These are phyloP conservation scores for Cryptoblepharus egeriae DNA, from an alignment of 2,797 vertebrate genomes.

Conservation along the genomic window DNA sequence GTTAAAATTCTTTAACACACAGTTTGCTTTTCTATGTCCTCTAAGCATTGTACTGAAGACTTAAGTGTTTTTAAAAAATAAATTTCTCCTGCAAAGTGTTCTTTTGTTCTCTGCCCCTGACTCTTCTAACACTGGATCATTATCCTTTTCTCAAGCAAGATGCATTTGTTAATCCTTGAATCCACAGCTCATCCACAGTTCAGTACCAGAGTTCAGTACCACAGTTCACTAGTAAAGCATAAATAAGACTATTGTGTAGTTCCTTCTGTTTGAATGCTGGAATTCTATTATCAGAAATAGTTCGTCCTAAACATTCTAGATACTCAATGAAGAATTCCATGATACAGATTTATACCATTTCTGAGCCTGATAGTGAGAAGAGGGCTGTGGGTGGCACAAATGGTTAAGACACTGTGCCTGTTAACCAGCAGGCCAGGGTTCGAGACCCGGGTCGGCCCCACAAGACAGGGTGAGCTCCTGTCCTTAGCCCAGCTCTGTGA, in stretches of 20 bases:
- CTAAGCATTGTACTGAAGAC: neutral
- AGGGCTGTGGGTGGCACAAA: too few relatives aligned
- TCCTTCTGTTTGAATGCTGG: constrained; percentile 35
- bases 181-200: constrained; percentile 34
- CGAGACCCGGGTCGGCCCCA: too few relatives aligned
- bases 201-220: constrained; percentile 28
- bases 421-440: too few relatives aligned
- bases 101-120: neutral
- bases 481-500: too few relatives aligned
- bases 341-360: neutral
- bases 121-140: constrained; percentile 34
- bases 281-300: neutral
- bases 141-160: neutral
- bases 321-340: neutral
- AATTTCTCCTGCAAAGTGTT: neutral
- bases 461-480: too few relatives aligned
- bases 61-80: neutral
- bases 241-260: neutral
- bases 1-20: neutral
- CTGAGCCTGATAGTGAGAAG: too few relatives aligned
- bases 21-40: neutral
- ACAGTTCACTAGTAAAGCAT: constrained; percentile 39
- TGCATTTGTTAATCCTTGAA: neutral
- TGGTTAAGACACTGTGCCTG: too few relatives aligned
- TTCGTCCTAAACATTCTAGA: neutral